A percentile compares a stretch with the other conserved stretches of the same genome.
Evolutionary conservation across 2,888 invertebrate genomes (phyloP).

Genomic region (Cosmia trapezina): DNA sequence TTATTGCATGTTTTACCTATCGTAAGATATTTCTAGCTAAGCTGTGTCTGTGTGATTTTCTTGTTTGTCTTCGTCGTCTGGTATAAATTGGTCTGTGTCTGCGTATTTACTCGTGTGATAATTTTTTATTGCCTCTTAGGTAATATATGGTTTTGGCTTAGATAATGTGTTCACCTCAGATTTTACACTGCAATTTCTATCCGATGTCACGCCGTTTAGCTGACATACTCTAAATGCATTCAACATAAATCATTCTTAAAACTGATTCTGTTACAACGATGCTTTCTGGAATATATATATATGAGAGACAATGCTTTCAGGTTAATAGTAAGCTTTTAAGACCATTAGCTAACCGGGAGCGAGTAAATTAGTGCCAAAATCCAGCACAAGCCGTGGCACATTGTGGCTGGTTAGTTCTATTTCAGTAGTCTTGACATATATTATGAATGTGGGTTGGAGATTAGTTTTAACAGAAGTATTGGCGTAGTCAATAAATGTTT

Average conservation of each 20-base stretch:
- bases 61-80: constrained; percentile 42
- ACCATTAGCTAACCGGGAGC: constrained; percentile 46
- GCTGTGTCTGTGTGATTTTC: constrained; percentile 33
- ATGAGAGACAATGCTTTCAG: constrained; percentile 17
- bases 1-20: constrained; percentile 61
- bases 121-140: constrained; percentile 38
- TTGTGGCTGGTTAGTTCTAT: constrained; percentile 75
- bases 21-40: constrained; percentile 51
- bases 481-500: background rate
- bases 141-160: constrained; percentile 22
- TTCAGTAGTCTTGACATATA: constrained; percentile 61
- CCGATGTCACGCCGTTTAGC: background rate
- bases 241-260: background rate
- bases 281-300: background rate
- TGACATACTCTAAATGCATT: background rate
- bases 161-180: background rate
- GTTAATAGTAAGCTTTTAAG: constrained; percentile 35
- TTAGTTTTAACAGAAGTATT: constrained; percentile 26
- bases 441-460: constrained; percentile 51
- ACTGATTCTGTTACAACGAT: background rate
- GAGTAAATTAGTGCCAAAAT: constrained; percentile 64
- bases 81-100: constrained; percentile 53
- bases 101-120: constrained; percentile 24
- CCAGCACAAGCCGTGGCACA: constrained; percentile 61
- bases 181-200: constrained; percentile 11